Evolutionary conservation across 2,113 vertebrate species (phyloP), one percentile per base, ranked within the genome.

Genomic region (Theristicus caerulescens): DNA sequence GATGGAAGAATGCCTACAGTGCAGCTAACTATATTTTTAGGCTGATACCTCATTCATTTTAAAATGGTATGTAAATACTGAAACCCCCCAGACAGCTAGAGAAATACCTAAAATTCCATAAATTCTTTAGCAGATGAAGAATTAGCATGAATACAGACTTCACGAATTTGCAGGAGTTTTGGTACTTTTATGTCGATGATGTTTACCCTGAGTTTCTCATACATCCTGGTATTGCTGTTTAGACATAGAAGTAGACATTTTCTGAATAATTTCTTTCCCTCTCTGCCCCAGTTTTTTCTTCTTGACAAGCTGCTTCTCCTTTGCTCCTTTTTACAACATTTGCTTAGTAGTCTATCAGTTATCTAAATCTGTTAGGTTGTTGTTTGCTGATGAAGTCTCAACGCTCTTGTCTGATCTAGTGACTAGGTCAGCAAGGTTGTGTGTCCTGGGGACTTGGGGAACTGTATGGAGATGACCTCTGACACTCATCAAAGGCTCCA

Each of bases 381-480:
- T 94, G 89, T 93, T 96, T 94, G 84, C 94, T 85, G 84, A 81
- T 71, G 86, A 81, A 97, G 94, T 88, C 89, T 93, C 87, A 89
- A 73, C 0, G 25, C 69, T 94, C 88, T 95, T 97, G 96, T 96
- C 95, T 96, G 91, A 97, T 94, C 91, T 78, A 91, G 86, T 49
- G 82, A 59, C 83, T 86, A 54, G 96, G 95, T 97, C 96, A 95
- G 87, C n/a, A n/a, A 84, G 95, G 78, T 84, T 89, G 86, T 52
- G 82, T 93, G 47, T 90, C 84, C 73, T 72, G 40, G 82, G 70
- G 69, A 91, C 52, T 80, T 27, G 40, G 86, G 81, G 78, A 94
- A 46, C 94, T 86, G 91, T 90, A 90, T 90, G 94, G 86, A 97
- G 89, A 77, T 95, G 97, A 96, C 95, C 96, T 96, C 95, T 97